Conservation (phyloP, 1,140 invertebrate species). For the Aphis craccivora region DNA sequence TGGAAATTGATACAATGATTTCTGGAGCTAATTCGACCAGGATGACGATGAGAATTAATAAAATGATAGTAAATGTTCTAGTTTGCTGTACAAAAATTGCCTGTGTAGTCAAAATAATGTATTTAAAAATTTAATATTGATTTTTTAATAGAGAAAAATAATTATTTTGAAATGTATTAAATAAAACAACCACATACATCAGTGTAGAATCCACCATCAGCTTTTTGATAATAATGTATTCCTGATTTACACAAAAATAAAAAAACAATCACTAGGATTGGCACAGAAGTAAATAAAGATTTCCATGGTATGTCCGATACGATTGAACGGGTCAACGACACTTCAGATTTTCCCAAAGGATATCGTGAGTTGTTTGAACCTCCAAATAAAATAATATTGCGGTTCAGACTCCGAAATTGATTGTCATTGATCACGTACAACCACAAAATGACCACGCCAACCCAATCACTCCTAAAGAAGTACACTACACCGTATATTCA, state of each 20-base stretch:
- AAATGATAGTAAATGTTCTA: no score
- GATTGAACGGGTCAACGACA: neutral
- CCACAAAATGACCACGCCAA: neutral
- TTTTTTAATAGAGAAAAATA: no score
- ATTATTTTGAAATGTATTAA: no score
- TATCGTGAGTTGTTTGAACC: neutral
- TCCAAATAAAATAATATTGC: neutral
- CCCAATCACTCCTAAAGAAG: neutral
- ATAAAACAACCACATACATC: neutral
- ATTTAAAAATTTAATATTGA: no score
- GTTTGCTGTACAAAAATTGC: neutral
- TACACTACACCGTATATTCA: neutral
- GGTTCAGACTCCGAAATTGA: neutral
- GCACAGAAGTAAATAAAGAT: neutral
- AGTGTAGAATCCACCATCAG: neutral
- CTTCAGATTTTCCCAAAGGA: neutral
- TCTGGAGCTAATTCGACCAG: no score
- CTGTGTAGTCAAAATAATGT: no score
- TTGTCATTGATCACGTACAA: neutral
- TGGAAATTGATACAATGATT: no score
- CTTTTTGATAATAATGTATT: neutral
- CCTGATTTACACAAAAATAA: neutral
- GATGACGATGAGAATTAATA: no score
- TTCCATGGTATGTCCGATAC: neutral
- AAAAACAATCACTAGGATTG: neutral